Base-by-base conservation (phyloP, 2,113 vertebrate species). In the Nestor notabilis region DNA sequence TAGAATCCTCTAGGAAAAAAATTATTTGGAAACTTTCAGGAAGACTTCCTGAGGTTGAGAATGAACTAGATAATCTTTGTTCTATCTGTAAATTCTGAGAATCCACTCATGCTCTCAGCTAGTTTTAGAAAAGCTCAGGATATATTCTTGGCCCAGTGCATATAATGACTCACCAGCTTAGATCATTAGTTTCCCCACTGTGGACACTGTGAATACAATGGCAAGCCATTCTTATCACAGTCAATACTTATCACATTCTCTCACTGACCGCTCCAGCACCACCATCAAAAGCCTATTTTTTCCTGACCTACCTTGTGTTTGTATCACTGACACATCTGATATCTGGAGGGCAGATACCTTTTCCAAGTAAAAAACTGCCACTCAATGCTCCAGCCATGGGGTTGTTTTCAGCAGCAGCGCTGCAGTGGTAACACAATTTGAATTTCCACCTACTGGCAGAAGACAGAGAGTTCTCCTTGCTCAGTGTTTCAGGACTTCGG, bases 401-500 rank as follows among this genome's bases (percentile, higher is more conserved):
- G 15, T 11, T 9, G 91, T 92, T 68, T 65, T 90, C 24, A 47
- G 23, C 28, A 69, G 37, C 31, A 76, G 21, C 18, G 79, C 29
- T 52, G 29, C 3, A 1, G 19, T 11, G 4, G 53, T 77, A 46
- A n/a, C 31, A 77, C 10, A 19, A 52, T 85, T 77, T 86, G 17
- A 80, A 70, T 27, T 83, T 85, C 47, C 21, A 39, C 37, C 44
- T 83, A 29, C 44, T 56, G 25, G 37, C 1, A 3, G 15, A 83
- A 64, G n/a, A 79, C 47, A 66, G 16, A 74, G 7, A 69, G 4
- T 63, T 93, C n/a, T 88, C 24, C 5, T 6, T 4, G 58, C 66
- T 58, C 19, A 43, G 0, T 3, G 0, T 72, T 87, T 81, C 4
- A 2, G 47, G 20, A 43, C 20, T 35, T 3, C 25, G 19, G 18